Evolutionary conservation across 2,888 invertebrate species (phyloP).

Genomic region (Acleris sparsana): DNA sequence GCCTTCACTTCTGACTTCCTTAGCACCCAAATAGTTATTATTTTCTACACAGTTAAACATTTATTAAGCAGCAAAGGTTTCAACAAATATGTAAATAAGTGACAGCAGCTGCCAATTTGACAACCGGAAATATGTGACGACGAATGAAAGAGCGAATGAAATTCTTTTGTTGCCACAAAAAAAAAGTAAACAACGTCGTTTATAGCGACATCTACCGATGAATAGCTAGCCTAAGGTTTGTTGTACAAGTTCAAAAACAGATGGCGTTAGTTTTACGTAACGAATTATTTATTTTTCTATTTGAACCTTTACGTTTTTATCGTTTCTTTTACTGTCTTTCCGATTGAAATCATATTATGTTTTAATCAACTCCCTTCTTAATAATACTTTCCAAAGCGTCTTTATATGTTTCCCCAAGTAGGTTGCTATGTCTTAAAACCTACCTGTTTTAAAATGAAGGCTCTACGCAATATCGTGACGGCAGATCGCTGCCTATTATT

Average conservation of each 20-base stretch:
- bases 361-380: too few relatives aligned
- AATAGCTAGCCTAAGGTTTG: conserved; percentile 10
- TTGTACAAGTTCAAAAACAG: background rate
- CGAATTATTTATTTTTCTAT: background rate
- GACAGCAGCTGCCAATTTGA: conserved; percentile 42
- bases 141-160: conserved; percentile 30
- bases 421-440: too few relatives aligned
- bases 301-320: background rate
- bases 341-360: too few relatives aligned
- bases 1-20: conserved; percentile 24
- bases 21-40: conserved; percentile 38
- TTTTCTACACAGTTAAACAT: conserved; percentile 38
- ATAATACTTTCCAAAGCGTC: too few relatives aligned
- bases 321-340: background rate
- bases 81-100: conserved; percentile 34
- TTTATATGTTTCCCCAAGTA: too few relatives aligned
- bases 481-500: too few relatives aligned
- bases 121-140: conserved; percentile 39
- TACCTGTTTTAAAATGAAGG: too few relatives aligned
- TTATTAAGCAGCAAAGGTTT: conserved; percentile 31
- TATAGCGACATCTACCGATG: conserved; percentile 39
- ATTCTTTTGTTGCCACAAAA: conserved; percentile 31
- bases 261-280: conserved; percentile 9
- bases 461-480: too few relatives aligned
- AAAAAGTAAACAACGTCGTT: background rate